Conservation (phyloP, 2,797 vertebrate species). For the Borostomias antarcticus region DNA sequence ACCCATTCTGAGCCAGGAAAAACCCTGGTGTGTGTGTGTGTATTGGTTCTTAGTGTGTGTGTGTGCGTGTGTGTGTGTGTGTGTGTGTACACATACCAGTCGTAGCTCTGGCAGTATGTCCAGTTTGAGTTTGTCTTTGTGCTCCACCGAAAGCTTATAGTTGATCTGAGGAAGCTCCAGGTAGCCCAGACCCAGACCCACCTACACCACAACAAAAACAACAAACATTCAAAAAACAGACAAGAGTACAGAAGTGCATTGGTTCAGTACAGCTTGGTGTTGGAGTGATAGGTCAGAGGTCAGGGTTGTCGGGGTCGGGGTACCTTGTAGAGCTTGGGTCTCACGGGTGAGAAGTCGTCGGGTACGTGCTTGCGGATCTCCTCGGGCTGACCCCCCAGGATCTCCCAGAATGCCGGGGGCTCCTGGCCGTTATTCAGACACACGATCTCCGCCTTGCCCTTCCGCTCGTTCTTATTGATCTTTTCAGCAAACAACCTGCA, state of each 20-base stretch:
- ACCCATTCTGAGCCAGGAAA: no score
- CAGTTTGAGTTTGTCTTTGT: slow-evolving; percentile 90
- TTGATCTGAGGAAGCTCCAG: slow-evolving; percentile 97
- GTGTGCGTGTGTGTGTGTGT: slow-evolving; percentile 1
- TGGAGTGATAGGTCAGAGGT: background rate
- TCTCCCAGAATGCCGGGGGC: slow-evolving; percentile 88
- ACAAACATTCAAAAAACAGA: background rate
- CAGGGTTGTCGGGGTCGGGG: background rate
- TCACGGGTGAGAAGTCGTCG: slow-evolving; percentile 86
- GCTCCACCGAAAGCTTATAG: slow-evolving; percentile 96
- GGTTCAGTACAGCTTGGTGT: no score
- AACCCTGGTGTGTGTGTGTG: background rate
- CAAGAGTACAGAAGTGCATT: background rate
- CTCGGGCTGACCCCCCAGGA: slow-evolving; percentile 88
- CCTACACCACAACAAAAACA: slow-evolving; percentile 69
- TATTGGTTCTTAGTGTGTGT: background rate
- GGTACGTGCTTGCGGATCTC: slow-evolving; percentile 91
- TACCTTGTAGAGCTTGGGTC: slow-evolving; percentile 96
- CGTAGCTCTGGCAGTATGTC: slow-evolving; percentile 90
- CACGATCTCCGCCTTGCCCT: slow-evolving; percentile 90
- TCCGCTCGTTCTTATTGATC: slow-evolving; percentile 97
- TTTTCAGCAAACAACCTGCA: slow-evolving; percentile 95
- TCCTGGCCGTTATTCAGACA: slow-evolving; percentile 87
- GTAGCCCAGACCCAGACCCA: slow-evolving; percentile 94
- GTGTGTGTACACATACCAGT: slow-evolving; percentile 76